Conservation (phyloP, 2,113 vertebrate genomes). For the Nibea albiflora region DNA sequence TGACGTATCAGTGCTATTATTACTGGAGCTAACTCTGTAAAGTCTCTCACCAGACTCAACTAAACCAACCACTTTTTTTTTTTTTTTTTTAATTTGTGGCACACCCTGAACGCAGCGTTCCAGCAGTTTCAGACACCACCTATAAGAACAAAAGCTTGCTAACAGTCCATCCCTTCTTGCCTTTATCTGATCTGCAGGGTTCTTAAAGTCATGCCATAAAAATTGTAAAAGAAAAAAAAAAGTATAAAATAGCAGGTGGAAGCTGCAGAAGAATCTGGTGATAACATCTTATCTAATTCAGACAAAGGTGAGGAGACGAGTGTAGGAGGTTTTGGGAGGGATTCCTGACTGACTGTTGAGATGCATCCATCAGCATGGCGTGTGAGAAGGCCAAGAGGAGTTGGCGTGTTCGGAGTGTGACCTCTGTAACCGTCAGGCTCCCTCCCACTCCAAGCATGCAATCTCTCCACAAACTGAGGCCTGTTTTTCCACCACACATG, state of each 20-base stretch:
- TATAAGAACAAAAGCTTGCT: conserved; percentile 25
- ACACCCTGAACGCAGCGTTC: conserved; percentile 47
- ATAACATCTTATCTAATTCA: not conserved
- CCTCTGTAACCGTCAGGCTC: conserved; percentile 74
- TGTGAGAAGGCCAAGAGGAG: conserved; percentile 70
- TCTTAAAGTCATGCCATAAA: not conserved
- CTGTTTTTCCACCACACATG: conserved; percentile 82
- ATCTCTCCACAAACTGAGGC: conserved; percentile 73
- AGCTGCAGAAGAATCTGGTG: no score
- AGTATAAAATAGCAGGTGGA: not conserved
- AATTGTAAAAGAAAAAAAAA: not conserved
- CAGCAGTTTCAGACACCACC: conserved; percentile 13
- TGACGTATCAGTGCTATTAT: not conserved
- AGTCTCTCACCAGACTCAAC: conserved; percentile 23
- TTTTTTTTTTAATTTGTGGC: conserved; percentile 10
- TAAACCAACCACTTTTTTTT: conserved; percentile 32
- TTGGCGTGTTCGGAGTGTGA: conserved; percentile 76
- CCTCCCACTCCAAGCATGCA: conserved; percentile 81
- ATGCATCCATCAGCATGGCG: conserved; percentile 65
- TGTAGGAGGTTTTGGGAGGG: conserved; percentile 15
- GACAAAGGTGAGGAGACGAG: conserved; percentile 14
- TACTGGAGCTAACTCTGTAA: conserved; percentile 12
- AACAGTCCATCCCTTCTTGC: not conserved
- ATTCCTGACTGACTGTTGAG: conserved; percentile 53
- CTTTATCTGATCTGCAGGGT: not conserved